Evolutionary conservation across 2,113 vertebrate species (phyloP), one percentile per base, ranked within the genome.

Genomic region (Coryphaenoides rupestris): DNA sequence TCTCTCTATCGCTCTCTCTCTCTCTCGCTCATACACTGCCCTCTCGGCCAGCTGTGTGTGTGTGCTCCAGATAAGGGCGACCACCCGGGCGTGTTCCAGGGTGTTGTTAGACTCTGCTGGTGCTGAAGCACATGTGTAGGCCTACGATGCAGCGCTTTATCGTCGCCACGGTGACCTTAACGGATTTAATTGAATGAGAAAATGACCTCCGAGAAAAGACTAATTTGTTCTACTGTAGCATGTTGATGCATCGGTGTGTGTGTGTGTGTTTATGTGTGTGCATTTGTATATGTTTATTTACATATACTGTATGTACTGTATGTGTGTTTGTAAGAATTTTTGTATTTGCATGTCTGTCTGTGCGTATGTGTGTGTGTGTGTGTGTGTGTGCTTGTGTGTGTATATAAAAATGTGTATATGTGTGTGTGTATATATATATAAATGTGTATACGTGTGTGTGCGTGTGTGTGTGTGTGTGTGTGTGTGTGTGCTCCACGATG

Each of bases 401-500:
- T 61, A 21, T 68, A 47, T 52, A 23, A 5, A 19, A 40, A 26
- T 53, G 47, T 21, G 47, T 53, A 46, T 69, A 70, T 81, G 70
- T 82, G 75, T 71, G 56, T 50, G 62, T 64, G 52, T 49, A n/a
- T 72, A 63, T 70, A 15, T 28, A 23, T 55, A 46, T 65, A 58
- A 67, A 66, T 68, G 64, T 71, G 58, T 66, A 50, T 63, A 50
- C 55, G 52, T 56, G 62, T 65, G 62, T 56, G 26, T 56, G 65
- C 70, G 60, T 64, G 62, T 55, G 60, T 55, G 72, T 72, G 72
- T 77, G 66, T 70, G 55, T 76, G 70, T 77, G 69, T 84, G 83
- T 70, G 74, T 81, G 85, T 74, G 80, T 82, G 85, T 87, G 79
- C 84, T 81, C 84, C 80, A 79, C 83, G 85, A 88, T 88, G 85